Conservation (phyloP, 2,113 vertebrate species). For the Heterochromis multidens region DNA sequence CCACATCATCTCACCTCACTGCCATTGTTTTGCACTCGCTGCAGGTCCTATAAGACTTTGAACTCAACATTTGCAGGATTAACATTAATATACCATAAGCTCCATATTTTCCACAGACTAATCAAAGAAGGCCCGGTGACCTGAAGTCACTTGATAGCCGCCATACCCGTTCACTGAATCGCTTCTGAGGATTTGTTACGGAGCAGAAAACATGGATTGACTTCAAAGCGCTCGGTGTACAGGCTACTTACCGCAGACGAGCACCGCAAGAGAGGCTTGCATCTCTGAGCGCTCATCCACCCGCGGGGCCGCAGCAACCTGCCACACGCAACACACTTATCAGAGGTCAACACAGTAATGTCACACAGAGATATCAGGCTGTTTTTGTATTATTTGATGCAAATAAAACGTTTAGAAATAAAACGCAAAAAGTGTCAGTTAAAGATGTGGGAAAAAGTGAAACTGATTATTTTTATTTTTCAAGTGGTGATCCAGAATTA, state of each 20-base stretch:
- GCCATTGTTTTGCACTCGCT: neutral
- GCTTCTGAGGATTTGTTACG: conserved; percentile 26
- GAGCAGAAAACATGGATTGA: conserved; percentile 10
- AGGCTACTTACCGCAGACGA: conserved; percentile 64
- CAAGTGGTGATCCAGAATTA: too few relatives aligned
- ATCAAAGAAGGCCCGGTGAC: conserved; percentile 34
- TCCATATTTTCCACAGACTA: neutral
- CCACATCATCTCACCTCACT: neutral
- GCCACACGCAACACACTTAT: neutral
- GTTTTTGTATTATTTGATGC: neutral
- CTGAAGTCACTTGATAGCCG: conserved; percentile 1
- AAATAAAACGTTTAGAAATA: neutral
- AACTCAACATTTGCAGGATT: neutral
- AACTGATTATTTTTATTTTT: neutral
- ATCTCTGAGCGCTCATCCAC: conserved; percentile 44
- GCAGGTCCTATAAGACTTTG: neutral
- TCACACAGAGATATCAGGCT: neutral
- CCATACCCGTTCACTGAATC: neutral
- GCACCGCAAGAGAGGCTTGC: conserved; percentile 36
- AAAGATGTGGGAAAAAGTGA: neutral
- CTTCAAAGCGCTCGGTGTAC: conserved; percentile 13
- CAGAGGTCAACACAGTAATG: neutral
- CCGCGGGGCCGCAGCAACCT: conserved; percentile 13
- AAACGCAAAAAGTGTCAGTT: neutral
- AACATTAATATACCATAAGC: neutral